Conservation (phyloP, 2,888 invertebrate species). For the Ernsta delagoae region DNA sequence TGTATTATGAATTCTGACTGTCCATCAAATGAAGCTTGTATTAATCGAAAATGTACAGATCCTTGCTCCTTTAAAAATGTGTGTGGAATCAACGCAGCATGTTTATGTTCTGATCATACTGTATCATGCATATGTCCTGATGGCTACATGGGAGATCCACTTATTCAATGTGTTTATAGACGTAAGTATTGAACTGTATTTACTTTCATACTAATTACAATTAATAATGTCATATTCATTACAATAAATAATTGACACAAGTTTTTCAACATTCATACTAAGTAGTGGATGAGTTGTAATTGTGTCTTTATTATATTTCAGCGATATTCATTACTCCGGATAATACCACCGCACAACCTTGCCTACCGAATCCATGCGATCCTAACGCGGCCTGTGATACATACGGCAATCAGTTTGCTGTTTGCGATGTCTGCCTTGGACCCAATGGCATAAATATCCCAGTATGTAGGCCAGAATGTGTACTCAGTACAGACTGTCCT, state of each 20-base stretch:
- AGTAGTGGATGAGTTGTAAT: too few relatives aligned
- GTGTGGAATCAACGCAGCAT: slow-evolving; percentile 93
- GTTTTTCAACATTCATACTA: too few relatives aligned
- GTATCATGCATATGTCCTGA: slow-evolving; percentile 92
- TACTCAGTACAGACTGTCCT: slow-evolving; percentile 91
- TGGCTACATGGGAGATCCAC: slow-evolving; percentile 92
- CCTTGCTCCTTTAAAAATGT: slow-evolving; percentile 88
- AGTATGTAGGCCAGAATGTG: slow-evolving; percentile 92
- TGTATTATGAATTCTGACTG: slow-evolving; percentile 94
- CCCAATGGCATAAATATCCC: slow-evolving; percentile 88
- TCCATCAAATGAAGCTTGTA: slow-evolving; percentile 88
- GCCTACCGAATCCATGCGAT: slow-evolving; percentile 91
- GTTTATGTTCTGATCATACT: slow-evolving; percentile 91
- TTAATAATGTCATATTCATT: too few relatives aligned
- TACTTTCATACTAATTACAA: neutral
- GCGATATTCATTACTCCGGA: slow-evolving; percentile 81
- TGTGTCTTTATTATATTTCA: slow-evolving; percentile 52
- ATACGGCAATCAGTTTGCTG: slow-evolving; percentile 90
- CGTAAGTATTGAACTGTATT: slow-evolving; percentile 78
- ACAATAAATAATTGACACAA: too few relatives aligned
- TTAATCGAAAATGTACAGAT: slow-evolving; percentile 89
- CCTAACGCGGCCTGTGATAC: slow-evolving; percentile 87
- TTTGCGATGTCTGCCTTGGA: slow-evolving; percentile 90
- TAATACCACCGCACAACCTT: slow-evolving; percentile 88
- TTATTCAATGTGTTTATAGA: slow-evolving; percentile 88